phyloP scores from a whole-genome alignment of 92 coral and sea anemone genomes.

The Palythoa heliodiscus region DNA sequence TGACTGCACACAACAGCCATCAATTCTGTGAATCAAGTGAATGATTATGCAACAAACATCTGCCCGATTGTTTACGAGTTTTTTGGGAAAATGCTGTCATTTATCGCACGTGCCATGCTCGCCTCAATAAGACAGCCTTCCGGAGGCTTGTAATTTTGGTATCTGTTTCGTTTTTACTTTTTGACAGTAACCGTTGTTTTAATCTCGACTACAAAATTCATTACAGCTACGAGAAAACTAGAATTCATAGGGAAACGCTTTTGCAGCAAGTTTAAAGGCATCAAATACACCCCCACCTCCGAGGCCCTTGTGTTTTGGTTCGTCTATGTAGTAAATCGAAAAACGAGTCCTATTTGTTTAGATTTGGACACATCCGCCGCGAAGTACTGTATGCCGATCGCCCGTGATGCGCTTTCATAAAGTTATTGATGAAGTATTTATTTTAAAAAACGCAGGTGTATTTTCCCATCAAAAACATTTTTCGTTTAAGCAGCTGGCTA shows the following conservation, averaged over 20 bases:
- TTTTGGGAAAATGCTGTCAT: constrained; percentile 88
- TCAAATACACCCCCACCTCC: constrained; percentile 4
- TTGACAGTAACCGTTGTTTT: constrained; percentile 82
- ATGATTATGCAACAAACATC: constrained; percentile 72
- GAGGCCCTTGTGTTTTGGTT: constrained; percentile 32
- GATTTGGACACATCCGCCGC: constrained; percentile 87
- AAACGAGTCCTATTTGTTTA: constrained; percentile 72
- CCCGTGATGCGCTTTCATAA: constrained; percentile 96
- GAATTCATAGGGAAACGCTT: constrained; percentile 3
- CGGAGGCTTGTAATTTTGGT: constrained; percentile 86
- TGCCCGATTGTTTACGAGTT: constrained; percentile 91
- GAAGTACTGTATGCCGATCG: constrained; percentile 91
- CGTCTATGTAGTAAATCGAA: constrained; percentile 74
- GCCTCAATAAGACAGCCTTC: constrained; percentile 72
- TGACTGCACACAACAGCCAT: constrained; percentile 72
- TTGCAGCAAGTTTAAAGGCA: constrained; percentile 14
- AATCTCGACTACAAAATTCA: constrained; percentile 66
- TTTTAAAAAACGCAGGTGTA: constrained; percentile 90
- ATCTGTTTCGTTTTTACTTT: constrained; percentile 74
- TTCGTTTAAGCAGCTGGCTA: constrained; percentile 79
- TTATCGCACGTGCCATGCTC: constrained; percentile 84
- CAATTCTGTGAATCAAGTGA: constrained; percentile 76
- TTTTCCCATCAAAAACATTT: constrained; percentile 82
- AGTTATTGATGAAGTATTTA: constrained; percentile 99
- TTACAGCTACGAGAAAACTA: constrained; percentile 35